Evolutionary conservation across 2,797 vertebrate genomes (phyloP).

Genomic region (Denticeps clupeoides): DNA sequence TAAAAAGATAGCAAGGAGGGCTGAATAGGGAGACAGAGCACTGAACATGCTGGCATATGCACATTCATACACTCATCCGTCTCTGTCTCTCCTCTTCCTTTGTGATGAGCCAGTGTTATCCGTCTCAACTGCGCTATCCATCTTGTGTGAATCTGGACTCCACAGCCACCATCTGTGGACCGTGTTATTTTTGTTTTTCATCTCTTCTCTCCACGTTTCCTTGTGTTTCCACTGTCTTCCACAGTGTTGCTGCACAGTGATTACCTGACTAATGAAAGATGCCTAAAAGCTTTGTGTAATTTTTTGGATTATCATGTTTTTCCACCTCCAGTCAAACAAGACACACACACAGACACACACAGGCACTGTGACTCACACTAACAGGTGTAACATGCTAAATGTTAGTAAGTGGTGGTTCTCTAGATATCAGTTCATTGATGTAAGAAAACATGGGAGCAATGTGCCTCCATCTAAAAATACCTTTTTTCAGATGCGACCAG

Average conservation of each 20-base stretch:
- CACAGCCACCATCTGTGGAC: constrained; percentile 22
- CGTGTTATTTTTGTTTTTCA: constrained; percentile 13
- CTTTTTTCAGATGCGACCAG: too few species aligned
- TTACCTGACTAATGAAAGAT: constrained; percentile 19
- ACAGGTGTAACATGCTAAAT: constrained; percentile 2
- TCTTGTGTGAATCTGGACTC: constrained; percentile 19
- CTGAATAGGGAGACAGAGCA: not conserved
- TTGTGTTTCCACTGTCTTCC: constrained; percentile 3
- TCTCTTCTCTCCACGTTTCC: not conserved
- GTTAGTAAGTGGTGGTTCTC: not conserved
- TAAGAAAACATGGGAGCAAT: too few species aligned
- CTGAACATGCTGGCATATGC: constrained; percentile 15
- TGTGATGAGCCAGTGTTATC: constrained; percentile 23
- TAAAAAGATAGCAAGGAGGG: not conserved
- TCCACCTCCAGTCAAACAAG: not conserved
- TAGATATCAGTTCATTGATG: too few species aligned
- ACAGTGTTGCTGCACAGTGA: constrained; percentile 1
- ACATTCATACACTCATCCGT: constrained; percentile 14
- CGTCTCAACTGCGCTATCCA: constrained; percentile 16
- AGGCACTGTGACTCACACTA: not conserved
- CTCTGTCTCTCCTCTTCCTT: constrained; percentile 13
- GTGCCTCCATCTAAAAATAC: too few species aligned
- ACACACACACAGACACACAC: constrained; percentile 4
- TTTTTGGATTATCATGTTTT: not conserved
- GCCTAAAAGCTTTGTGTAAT: not conserved